A percentile compares a stretch with the other conserved stretches of the same genome.
Evolutionary conservation across 2,113 vertebrate genomes (phyloP).

Genomic region (Neogale vison): DNA sequence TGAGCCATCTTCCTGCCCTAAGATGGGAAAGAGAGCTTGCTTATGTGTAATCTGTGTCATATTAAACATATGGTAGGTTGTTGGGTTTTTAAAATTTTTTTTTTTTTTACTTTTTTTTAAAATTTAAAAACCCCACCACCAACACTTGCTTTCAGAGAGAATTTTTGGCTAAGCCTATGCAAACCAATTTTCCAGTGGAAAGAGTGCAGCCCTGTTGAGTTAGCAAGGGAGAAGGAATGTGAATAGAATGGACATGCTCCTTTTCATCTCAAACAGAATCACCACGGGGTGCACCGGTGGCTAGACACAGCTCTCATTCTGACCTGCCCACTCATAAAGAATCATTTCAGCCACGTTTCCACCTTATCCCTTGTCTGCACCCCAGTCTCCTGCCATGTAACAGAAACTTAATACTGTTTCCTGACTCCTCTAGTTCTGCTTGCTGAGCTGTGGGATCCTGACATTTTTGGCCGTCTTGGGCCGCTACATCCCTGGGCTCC

Average conservation of each 20-base stretch:
- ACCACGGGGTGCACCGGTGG: neutral
- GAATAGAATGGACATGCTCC: constrained; percentile 25
- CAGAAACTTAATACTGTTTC: constrained; percentile 66
- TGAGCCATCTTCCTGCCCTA: constrained; percentile 23
- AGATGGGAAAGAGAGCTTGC: constrained; percentile 46
- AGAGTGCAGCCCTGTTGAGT: neutral
- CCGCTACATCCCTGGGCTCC: constrained; percentile 91
- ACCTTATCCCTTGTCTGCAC: neutral
- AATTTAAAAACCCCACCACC: constrained; percentile 51
- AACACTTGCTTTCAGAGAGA: constrained; percentile 53
- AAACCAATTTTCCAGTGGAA: constrained; percentile 43
- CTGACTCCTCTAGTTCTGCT: constrained; percentile 90
- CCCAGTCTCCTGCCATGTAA: neutral
- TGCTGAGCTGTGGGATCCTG: constrained; percentile 92
- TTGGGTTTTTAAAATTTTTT: constrained; percentile 24
- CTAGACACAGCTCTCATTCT: neutral
- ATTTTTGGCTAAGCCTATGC: constrained; percentile 61
- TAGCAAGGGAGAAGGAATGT: neutral
- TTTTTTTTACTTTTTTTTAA: neutral
- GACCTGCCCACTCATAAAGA: neutral
- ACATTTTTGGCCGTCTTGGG: constrained; percentile 92
- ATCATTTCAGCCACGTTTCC: neutral
- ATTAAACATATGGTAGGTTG: constrained; percentile 26
- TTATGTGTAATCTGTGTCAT: constrained; percentile 52
- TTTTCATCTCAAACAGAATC: neutral